Evolutionary conservation across 2,797 vertebrate species (phyloP), one percentile per base, ranked within the genome.

Genomic region (Choloepus didactylus): DNA sequence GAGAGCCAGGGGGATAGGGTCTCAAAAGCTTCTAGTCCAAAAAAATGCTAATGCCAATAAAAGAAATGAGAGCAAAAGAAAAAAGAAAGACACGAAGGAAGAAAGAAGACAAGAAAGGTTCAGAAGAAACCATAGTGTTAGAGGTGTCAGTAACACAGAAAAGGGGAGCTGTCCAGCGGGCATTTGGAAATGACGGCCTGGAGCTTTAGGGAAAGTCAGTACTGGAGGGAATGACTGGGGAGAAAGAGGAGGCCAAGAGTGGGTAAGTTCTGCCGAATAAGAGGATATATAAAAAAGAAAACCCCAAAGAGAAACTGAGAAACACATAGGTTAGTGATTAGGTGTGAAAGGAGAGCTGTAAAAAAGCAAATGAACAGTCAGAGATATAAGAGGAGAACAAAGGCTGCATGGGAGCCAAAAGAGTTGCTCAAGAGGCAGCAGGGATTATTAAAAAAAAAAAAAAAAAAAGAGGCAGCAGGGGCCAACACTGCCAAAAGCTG

Each of bases 81-180:
- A 27, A 27, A 62, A n/a, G 11, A 12, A 44, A 38, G 35, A 46
- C 16, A 82, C 29, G 80, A 51, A 75, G 9, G 12, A 60, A 54
- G 41, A 1, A 46, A 38, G 41, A 6, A 19, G 27, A 21, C 67
- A 44, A 6, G 16, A 27, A 6, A 25, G 15, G 23, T 73, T 79
- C 59, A n/a, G 31, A 49, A 56, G 27, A 46, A 25, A 51, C 5
- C 19, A 23, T 18, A 62, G 38, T 38, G 21, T 0, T 19, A 9
- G 41, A 0, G 1, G 8, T 9, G 27, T 49, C 11, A 3, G 31
- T 23, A 31, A 4, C 31, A 23, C 4, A 44, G 27, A 10, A 19
- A 29, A 56, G 21, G 46, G 76, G 76, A 95, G 72, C 66, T 91
- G 29, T 66, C 84, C 80, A 87, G 67, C 87, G 79, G 54, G 49